Base-by-base conservation (phyloP, 2,797 vertebrate genomes). In the Lepus oiostolus region DNA sequence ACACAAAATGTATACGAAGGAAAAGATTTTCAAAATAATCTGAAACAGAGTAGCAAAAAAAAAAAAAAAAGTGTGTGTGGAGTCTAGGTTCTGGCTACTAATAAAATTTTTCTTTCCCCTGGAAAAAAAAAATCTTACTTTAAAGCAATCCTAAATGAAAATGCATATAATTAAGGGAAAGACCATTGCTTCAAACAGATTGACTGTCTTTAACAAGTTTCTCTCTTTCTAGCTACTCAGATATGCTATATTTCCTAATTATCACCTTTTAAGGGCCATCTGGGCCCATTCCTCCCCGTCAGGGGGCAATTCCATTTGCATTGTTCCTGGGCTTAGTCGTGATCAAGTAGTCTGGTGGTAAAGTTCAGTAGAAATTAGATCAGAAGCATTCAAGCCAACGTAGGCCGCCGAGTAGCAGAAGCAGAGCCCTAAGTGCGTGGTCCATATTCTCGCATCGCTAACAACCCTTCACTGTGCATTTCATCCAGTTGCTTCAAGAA, bases 231-330 rank as follows among this genome's bases (percentile, higher is more conserved):
- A 98, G 99, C 99, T 99, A 99, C 98, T 98, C 99, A 99, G 99
- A 99, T 99, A 99, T 99, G 99, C 99, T 99, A 99, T 99, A 99
- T 99, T 99, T 99, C 99, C 99, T 99, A 99, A 99, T 99, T 99
- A 99, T 99, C 99, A 99, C 99, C 99, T 99, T 99, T 99, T 99
- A 99, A 99, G 99, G 99, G 99, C 99, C 99, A 99, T 99, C 99
- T 99, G 99, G 99, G 99, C 99, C 98, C 99, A 99, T 99, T 99
- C 99, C 99, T 99, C 99, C 99, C 98, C 99, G 99, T 99, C 99
- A 97, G 99, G 99, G 99, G 99, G 99, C 99, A 99, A 99, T 99
- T 99, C 99, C 99, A 99, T 99, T 99, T 99, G 99, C 99, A 99
- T 99, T 99, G 99, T 99, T 99, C 98, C 98, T 98, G 99, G 99